Conservation (phyloP, 2,888 invertebrate genomes). For the Netelia virgata region DNA sequence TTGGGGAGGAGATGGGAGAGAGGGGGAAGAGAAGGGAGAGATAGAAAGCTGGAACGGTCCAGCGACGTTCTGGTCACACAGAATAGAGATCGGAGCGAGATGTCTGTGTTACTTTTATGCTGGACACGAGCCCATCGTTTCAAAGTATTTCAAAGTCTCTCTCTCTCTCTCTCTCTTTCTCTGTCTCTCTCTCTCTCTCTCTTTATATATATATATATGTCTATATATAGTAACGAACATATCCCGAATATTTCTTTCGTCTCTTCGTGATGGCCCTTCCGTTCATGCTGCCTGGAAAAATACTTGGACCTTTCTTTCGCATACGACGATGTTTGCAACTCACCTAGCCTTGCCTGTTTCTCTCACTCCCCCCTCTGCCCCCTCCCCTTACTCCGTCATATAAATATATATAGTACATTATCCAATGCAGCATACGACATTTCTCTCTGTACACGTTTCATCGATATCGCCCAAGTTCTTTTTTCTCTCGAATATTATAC, state of each 20-base stretch:
- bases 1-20: not conserved
- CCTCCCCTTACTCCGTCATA: not conserved
- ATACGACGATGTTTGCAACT: constrained; percentile 31
- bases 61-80: constrained; percentile 57
- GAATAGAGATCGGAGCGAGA: constrained; percentile 72
- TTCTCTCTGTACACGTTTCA: constrained; percentile 55
- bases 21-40: constrained; percentile 29
- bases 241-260: constrained; percentile 60
- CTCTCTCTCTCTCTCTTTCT: no score
- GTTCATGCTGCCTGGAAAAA: constrained; percentile 47
- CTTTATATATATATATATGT: constrained; percentile 38
- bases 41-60: constrained; percentile 53
- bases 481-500: constrained; percentile 13
- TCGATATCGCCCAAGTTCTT: constrained; percentile 55
- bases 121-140: constrained; percentile 80
- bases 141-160: constrained; percentile 77
- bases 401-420: constrained; percentile 33
- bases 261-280: constrained; percentile 36
- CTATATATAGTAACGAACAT: not conserved
- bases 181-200: no score
- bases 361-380: not conserved
- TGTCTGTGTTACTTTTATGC: constrained; percentile 71
- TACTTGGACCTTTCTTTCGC: constrained; percentile 35
- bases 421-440: constrained; percentile 23
- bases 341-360: constrained; percentile 14